phyloP scores from a whole-genome alignment of 2,797 vertebrate genomes.

The Sebastes elongatus region DNA sequence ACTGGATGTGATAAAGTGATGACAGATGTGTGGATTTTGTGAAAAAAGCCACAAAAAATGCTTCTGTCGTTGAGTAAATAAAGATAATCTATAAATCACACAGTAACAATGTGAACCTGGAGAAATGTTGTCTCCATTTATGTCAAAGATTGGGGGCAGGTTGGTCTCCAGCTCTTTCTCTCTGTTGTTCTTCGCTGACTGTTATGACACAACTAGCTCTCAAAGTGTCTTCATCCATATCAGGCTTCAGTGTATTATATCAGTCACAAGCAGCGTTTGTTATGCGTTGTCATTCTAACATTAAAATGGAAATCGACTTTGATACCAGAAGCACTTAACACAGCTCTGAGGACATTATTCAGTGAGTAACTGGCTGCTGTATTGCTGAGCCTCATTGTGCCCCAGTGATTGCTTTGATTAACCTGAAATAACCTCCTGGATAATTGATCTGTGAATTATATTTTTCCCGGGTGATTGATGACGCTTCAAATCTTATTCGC shows the following conservation, averaged over 20 bases:
- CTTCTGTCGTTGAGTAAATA: neutral
- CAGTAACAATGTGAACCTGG: neutral
- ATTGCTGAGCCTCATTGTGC: slow-evolving; percentile 32
- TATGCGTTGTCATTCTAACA: slow-evolving; percentile 19
- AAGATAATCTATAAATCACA: slow-evolving; percentile 11
- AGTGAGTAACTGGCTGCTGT: slow-evolving; percentile 34
- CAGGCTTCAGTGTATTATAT: slow-evolving; percentile 12
- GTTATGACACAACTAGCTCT: slow-evolving; percentile 15
- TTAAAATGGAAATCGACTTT: slow-evolving; percentile 41
- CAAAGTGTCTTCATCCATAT: neutral
- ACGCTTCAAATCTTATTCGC: neutral
- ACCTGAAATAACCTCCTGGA: slow-evolving; percentile 36
- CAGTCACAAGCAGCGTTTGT: slow-evolving; percentile 10
- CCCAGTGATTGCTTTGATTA: slow-evolving; percentile 49
- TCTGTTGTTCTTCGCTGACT: neutral
- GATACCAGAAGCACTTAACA: slow-evolving; percentile 53
- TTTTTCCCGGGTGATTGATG: slow-evolving; percentile 13
- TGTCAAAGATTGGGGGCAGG: neutral
- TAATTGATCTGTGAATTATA: slow-evolving; percentile 45
- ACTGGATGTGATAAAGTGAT: neutral
- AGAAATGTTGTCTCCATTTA: slow-evolving; percentile 1
- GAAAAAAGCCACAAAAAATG: neutral
- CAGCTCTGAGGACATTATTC: slow-evolving; percentile 43
- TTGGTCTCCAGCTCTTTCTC: neutral
- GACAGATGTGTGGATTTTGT: neutral